Evolutionary conservation across 2,113 vertebrate genomes (phyloP), one percentile per base, ranked within the genome.

Genomic region (Aegotheles bennettii): DNA sequence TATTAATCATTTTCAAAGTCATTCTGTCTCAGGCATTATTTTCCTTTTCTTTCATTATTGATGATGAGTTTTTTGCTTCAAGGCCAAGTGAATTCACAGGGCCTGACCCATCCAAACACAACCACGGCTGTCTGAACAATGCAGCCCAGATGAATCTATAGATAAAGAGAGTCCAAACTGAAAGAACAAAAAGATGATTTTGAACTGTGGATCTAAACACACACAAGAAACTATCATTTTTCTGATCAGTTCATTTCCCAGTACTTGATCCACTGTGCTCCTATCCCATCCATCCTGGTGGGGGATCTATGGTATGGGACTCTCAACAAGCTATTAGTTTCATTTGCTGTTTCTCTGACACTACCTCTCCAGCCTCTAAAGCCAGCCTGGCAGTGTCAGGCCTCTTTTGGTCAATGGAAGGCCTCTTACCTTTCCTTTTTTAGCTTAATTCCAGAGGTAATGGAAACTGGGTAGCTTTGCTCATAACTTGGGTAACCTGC

Each of bases 1-100:
- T 96, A 89, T 86, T 94, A 96, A 93, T 94, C 1, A 92, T 84
- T 93, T 93, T 87, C 84, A 78, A 94, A 96, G 76, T 96, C 43
- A 69, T 84, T 88, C 83, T 56, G 64, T 92, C 80, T 76, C 73
- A 60, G 82, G 79, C 86, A 95, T 96, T 96, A 92, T 96, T 97
- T 95, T 96, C 56, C 50, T 90, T 95, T 71, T 85, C 86, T 95
- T 96, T 96, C 92, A 81, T 90, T 96, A 95, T 84, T 95, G 76
- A 90, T 81, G 31, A 93, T 86, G 90, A 92, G 88, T 45, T 94
- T 93, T 96, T 87, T 92, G 86, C 92, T 90, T 93, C 79, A 90
- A 93, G 90, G 80, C 64, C 92, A 90, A 93, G 73, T 7, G 11
- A 95, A 95, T 92, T 94, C 86, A 76, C 11, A 68, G 90, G 71